Evolutionary conservation across 35 echinoderm and acorn worm genomes (phyloP).

Genomic region (Chiridota heheva): DNA sequence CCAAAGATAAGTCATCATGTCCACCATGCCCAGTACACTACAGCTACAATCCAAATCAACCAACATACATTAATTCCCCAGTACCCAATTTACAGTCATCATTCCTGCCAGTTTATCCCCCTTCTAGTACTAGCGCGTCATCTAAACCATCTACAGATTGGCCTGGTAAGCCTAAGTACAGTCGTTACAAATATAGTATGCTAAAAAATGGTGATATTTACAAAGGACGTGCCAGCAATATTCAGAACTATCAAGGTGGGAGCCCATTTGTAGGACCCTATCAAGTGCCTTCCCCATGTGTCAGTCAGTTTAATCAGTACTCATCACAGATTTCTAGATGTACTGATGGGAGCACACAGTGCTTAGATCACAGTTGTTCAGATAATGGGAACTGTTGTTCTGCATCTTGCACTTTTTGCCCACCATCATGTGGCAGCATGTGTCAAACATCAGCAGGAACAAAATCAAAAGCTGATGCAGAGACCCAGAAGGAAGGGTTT

Average conservation of each 20-base stretch:
- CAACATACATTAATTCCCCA: constrained; percentile 31
- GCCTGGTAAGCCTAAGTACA: constrained; percentile 63
- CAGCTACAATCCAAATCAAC: constrained; percentile 30
- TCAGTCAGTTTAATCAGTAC: constrained; percentile 21
- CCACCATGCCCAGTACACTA: constrained; percentile 35
- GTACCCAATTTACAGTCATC: constrained; percentile 43
- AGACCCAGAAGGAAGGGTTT: too few species aligned
- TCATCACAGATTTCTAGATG: not conserved
- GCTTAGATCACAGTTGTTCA: not conserved
- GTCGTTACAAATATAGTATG: constrained; percentile 96
- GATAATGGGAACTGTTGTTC: not conserved
- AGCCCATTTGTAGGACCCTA: not conserved
- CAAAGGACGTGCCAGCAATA: constrained; percentile 38
- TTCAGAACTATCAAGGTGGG: not conserved
- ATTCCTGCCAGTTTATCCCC: constrained; percentile 32
- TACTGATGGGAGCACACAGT: too few species aligned
- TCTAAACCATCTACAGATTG: constrained; percentile 21
- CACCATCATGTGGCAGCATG: constrained; percentile 38
- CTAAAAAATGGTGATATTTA: constrained; percentile 74
- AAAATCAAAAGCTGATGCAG: too few species aligned
- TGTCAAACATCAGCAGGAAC: constrained; percentile 22
- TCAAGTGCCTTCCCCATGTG: not conserved
- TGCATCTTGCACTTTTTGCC: constrained; percentile 8
- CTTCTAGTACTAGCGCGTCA: not conserved
- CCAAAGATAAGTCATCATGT: too few species aligned